Base-by-base conservation (phyloP, 2,888 invertebrate species). In the Drosophila neonasuta region DNA sequence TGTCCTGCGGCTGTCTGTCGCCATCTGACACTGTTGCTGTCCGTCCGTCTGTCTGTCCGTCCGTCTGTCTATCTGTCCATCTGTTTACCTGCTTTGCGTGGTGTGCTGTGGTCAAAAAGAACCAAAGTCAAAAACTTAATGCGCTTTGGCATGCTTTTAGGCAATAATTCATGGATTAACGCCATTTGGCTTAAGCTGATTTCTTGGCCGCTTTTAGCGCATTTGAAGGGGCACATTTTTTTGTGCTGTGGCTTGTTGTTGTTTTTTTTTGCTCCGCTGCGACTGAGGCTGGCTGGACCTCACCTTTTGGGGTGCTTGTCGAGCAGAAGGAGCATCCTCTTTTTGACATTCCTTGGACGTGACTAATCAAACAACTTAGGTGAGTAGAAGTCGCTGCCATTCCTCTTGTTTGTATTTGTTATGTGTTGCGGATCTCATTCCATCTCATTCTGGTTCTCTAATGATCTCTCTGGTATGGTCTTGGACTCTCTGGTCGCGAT, bases 91-190 rank as follows among this genome's bases (percentile, higher is more conserved):
- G 73, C 46, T 46, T 29, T 58, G 52, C 8, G 39, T 52, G 42
- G n/a, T 39, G 48, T 30, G 52, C 34, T 66, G 56, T 32, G 65
- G 46, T 51, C 24, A 24, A 24, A 24, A 55, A 65, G 71, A 69
- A 56, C 57, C 60, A 71, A 71, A 78, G 76, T 73, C 75, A 73
- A 76, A 79, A 86, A 80, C 83, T 87, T 87, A 88, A 88, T 86
- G 89, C 88, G 79, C 88, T 89, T 89, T 89, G 89, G 89, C 89
- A 89, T 89, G 89, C 88, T 89, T 89, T 89, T 88, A 85, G 78
- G 87, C 86, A 89, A 89, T 89, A 89, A 89, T 89, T 89, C 89
- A 89, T 88, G 89, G 89, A 89, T 89, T 89, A 89, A 89, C 89
- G 89, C 89, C 89, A 88, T 89, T 89, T 89, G 88, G 82, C 68